Percentiles rank a stretch among this genome's conserved stretches.
Conservation (phyloP, 2,797 vertebrate species). For the Myoxocephalus aenaeus region DNA sequence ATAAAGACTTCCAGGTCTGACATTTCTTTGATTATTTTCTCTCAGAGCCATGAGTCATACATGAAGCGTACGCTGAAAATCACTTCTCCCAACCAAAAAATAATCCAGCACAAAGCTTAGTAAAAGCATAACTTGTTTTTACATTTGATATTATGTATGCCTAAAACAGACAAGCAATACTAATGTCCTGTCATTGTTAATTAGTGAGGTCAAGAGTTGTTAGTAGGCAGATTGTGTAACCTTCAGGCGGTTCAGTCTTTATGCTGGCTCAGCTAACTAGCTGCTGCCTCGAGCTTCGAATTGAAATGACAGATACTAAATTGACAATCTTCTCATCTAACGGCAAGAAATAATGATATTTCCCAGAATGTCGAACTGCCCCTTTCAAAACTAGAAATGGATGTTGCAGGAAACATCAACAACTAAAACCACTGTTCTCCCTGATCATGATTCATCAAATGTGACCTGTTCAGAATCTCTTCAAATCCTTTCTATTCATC, state of each 20-base stretch:
- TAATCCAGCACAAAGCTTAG: background rate
- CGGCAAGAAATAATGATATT: background rate
- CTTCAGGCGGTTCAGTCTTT: background rate
- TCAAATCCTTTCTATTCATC: slow-evolving; percentile 10
- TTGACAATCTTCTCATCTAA: background rate
- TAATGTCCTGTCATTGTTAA: background rate
- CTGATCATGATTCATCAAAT: slow-evolving; percentile 8
- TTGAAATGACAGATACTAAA: background rate
- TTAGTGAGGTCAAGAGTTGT: background rate
- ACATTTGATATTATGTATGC: background rate
- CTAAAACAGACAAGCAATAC: background rate
- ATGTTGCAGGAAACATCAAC: background rate
- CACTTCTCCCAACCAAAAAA: background rate
- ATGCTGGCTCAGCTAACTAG: background rate
- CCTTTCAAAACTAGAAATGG: background rate
- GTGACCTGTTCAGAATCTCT: background rate
- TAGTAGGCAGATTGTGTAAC: background rate
- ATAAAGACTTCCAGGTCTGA: background rate
- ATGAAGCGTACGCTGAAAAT: background rate
- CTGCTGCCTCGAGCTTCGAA: background rate
- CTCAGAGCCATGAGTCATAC: background rate
- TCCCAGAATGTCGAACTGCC: background rate
- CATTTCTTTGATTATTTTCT: background rate
- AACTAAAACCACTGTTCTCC: background rate
- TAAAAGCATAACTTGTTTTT: background rate